Base-by-base conservation (phyloP, 2,888 invertebrate genomes). In the Agrilus biguttatus region DNA sequence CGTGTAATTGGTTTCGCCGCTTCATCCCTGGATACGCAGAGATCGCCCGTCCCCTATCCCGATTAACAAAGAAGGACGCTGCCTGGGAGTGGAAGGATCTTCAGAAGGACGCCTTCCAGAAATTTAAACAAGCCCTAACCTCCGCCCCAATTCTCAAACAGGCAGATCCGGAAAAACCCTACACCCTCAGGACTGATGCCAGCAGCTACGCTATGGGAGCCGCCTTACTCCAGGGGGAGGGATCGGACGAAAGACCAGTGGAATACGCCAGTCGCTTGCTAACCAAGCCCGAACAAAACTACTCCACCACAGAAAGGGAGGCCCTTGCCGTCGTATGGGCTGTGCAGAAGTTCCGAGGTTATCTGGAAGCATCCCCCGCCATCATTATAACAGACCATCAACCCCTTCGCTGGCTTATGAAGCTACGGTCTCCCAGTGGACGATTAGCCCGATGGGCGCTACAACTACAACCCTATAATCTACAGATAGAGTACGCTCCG, bases 381-480 rank as follows among this genome's bases (percentile, higher is more conserved):
- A 47, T 49, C 1, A 52, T 69, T 0, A 47, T 58, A 5, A 67
- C 65, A 0, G 71, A 71, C 45, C 70, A 70, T 43, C 61, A 66
- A 44, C 63, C 68, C 0, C 51, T 72, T 33, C 62, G 63, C 56
- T 72, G 67, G 64, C 48, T 71, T 2, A 23, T 38, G 38, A 38
- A 14, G 19, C 19, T 47, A 21, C 42, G 42, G 36, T 40, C 47
- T 13, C 45, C 49, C 5, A 47, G 37, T 5, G 47, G 44, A 14
- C 36, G 39, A 23, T 12, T 42, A n/a, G 42, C 39, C n/a, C 38
- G 38, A 34, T 41, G 43, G 41, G 33, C 41, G 36, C 38, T 44
- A 17, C 37, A 40, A 14, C 37, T 45, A 8, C 42, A 45, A 28
- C 32, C 42, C 3, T 42, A 34, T 21, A 37, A 45, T 14, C 28